Conservation (phyloP, 2,113 vertebrate genomes). For the Gobio gobio region DNA sequence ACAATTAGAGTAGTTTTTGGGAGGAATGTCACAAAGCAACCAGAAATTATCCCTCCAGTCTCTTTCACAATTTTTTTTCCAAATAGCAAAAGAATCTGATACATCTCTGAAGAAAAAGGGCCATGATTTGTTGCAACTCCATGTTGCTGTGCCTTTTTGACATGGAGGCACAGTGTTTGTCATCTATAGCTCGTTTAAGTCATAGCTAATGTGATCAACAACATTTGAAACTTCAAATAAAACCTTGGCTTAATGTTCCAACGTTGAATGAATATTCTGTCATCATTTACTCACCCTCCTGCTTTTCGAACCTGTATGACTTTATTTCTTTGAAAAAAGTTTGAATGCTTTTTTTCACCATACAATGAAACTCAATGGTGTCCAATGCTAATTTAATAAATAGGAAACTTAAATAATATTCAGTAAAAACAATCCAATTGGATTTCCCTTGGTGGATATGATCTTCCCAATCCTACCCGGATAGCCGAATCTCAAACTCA, state of each 20-base stretch:
- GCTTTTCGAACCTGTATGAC: background rate
- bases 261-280: background rate
- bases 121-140: slow-evolving; percentile 26
- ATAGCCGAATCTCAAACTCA: background rate
- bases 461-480: background rate
- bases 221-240: background rate
- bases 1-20: slow-evolving; percentile 60
- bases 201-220: background rate
- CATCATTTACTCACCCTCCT: background rate
- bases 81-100: slow-evolving; percentile 46
- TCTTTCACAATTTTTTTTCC: background rate
- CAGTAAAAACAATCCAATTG: too few species aligned
- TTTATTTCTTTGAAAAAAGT: background rate
- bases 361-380: background rate
- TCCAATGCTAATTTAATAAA: background rate
- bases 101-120: slow-evolving; percentile 34
- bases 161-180: slow-evolving; percentile 29
- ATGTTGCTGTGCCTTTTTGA: background rate
- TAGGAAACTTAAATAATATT: too few species aligned
- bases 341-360: background rate
- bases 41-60: slow-evolving; percentile 49
- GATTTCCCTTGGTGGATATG: background rate
- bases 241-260: background rate
- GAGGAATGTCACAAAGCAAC: slow-evolving; percentile 57
- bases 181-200: slow-evolving; percentile 6